Conservation (phyloP, 2,888 invertebrate species). For the Agrotis exclamationis region DNA sequence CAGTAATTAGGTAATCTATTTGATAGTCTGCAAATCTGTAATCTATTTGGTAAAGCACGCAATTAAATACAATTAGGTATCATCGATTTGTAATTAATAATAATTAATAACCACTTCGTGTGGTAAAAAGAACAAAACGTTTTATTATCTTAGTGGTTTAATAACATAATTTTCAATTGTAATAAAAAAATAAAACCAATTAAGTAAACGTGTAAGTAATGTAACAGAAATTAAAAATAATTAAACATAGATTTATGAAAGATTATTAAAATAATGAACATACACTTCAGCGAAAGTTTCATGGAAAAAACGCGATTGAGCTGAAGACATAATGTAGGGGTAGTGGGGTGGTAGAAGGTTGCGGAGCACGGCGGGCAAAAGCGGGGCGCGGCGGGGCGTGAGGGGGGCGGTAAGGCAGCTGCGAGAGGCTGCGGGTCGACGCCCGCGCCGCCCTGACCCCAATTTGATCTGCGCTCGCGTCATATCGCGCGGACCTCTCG, state of each 20-base stretch:
- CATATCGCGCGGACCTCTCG: slow-evolving; percentile 89
- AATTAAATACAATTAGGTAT: slow-evolving; percentile 22
- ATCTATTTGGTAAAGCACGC: slow-evolving; percentile 29
- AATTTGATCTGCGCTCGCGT: slow-evolving; percentile 88
- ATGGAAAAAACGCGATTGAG: slow-evolving; percentile 66
- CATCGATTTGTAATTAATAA: slow-evolving; percentile 24
- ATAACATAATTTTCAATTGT: not conserved
- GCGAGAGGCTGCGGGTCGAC: slow-evolving; percentile 88
- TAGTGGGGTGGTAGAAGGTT: slow-evolving; percentile 65
- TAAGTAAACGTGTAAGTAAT: not conserved
- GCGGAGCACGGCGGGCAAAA: slow-evolving; percentile 45
- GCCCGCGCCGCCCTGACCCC: slow-evolving; percentile 91
- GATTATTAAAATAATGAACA: not conserved
- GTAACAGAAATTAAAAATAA: not conserved
- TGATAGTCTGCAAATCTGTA: slow-evolving; percentile 23
- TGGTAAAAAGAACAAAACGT: slow-evolving; percentile 9
- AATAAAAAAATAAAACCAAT: not conserved
- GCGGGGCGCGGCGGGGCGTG: slow-evolving; percentile 26
- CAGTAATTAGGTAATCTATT: slow-evolving; percentile 63
- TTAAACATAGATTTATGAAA: too few species aligned
- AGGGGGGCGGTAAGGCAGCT: slow-evolving; percentile 74
- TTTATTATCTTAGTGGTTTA: not conserved
- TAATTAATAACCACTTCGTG: slow-evolving; percentile 20
- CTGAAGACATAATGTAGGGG: slow-evolving; percentile 58
- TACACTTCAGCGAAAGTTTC: slow-evolving; percentile 40